These are phyloP conservation scores for Anisognathus igniventris DNA, from an alignment of 2,797 vertebrate species.

Conservation along the genomic window DNA sequence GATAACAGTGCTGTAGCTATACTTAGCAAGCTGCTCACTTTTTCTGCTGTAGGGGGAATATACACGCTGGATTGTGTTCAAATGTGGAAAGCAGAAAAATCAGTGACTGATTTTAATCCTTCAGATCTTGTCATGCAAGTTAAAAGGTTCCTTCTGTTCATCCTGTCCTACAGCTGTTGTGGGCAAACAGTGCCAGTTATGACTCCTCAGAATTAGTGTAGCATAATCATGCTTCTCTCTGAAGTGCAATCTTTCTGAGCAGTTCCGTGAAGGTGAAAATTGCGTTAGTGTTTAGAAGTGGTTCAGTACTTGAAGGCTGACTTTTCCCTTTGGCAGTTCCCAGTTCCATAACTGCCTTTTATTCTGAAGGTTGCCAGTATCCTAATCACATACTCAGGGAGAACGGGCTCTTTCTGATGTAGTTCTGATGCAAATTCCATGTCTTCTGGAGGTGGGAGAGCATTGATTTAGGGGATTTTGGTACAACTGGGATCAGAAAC, in stretches of 20 bases:
- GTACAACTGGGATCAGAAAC: background rate
- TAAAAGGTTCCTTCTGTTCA: background rate
- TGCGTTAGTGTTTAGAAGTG: background rate
- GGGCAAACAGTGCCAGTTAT: background rate
- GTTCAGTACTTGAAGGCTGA: background rate
- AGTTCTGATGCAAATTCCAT: background rate
- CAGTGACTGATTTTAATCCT: background rate
- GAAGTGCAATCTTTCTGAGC: background rate
- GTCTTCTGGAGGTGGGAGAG: background rate
- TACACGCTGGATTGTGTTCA: background rate
- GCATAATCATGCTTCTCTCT: background rate
- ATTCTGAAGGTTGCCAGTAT: background rate
- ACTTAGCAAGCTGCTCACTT: background rate
- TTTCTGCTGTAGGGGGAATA: background rate
- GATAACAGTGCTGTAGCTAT: background rate
- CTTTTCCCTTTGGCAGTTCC: background rate
- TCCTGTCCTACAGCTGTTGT: background rate
- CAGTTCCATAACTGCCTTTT: background rate
- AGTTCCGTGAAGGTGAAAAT: background rate
- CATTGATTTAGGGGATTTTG: background rate
- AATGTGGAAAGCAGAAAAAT: background rate
- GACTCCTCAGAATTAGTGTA: background rate
- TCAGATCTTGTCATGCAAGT: background rate
- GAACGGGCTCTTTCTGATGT: background rate
- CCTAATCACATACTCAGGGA: background rate